Evolutionary conservation across 2,113 vertebrate genomes (phyloP).

Genomic region (Uropsilus gracilis): DNA sequence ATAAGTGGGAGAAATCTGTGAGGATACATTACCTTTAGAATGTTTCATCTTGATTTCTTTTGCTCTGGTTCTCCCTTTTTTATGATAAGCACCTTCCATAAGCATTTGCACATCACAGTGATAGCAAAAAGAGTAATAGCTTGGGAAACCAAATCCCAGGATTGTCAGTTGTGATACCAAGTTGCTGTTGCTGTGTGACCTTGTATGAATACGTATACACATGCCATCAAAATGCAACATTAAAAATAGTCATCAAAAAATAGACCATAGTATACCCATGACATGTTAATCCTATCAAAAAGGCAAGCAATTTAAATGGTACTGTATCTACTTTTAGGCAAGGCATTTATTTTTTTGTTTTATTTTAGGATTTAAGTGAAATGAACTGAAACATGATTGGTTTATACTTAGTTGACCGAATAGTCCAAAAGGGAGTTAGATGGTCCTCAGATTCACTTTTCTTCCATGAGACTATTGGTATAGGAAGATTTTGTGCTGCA

Average conservation of each 20-base stretch:
- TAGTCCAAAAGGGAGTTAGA: not conserved
- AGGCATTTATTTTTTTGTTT: not conserved
- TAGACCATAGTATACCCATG: not conserved
- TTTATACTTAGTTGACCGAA: not conserved
- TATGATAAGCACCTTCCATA: not conserved
- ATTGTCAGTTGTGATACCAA: constrained; percentile 33
- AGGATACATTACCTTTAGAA: constrained; percentile 24
- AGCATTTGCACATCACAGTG: constrained; percentile 17
- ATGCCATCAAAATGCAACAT: not conserved
- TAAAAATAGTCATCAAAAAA: not conserved
- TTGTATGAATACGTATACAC: not conserved
- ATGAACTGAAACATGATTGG: not conserved
- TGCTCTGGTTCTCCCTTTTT: not conserved
- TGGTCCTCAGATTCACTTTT: not conserved
- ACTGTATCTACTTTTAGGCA: not conserved
- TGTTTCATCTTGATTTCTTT: not conserved
- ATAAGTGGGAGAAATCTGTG: not conserved
- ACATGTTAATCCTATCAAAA: not conserved
- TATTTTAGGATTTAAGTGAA: constrained; percentile 46
- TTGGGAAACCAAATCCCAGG: constrained; percentile 25
- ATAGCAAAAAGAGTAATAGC: constrained; percentile 10
- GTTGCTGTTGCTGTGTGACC: not conserved
- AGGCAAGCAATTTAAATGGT: constrained; percentile 9
- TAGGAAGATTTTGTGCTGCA: constrained; percentile 29
- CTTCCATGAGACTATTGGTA: not conserved